Conservation (phyloP, 2,797 vertebrate genomes). For the Odontamblyopus lacepedii region DNA sequence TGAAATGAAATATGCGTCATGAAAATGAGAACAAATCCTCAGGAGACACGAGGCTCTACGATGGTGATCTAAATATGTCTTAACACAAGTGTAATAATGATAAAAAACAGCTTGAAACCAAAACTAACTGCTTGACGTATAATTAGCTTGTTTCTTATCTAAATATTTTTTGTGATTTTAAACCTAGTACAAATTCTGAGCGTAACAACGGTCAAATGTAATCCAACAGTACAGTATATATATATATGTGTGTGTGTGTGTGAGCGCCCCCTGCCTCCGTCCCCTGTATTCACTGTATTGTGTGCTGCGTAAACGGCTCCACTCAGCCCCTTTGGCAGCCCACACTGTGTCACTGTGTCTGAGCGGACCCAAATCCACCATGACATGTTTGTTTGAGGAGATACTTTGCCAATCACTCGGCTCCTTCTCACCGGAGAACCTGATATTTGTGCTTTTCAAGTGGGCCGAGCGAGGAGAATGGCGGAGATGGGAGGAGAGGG, state of each 20-base stretch:
- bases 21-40: no score
- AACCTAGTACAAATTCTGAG: slow-evolving; percentile 2
- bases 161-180: background rate
- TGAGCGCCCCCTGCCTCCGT: slow-evolving; percentile 42
- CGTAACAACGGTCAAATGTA: slow-evolving; percentile 13
- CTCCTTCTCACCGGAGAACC: slow-evolving; percentile 48
- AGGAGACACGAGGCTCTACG: no score
- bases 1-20: no score
- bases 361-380: slow-evolving; percentile 49
- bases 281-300: slow-evolving; percentile 56
- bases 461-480: slow-evolving; percentile 36
- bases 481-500: slow-evolving; percentile 44
- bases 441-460: slow-evolving; percentile 57
- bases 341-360: slow-evolving; percentile 34
- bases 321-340: slow-evolving; percentile 38
- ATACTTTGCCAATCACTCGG: slow-evolving; percentile 61
- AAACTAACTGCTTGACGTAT: no score
- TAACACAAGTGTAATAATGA: no score
- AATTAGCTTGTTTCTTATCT: no score
- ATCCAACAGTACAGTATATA: slow-evolving; percentile 7
- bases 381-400: slow-evolving; percentile 69
- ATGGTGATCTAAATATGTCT: no score
- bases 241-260: slow-evolving; percentile 6
- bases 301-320: slow-evolving; percentile 55
- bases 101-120: no score